phyloP scores from a whole-genome alignment of 2,113 vertebrate species.

The Pomatostomus ruficeps region DNA sequence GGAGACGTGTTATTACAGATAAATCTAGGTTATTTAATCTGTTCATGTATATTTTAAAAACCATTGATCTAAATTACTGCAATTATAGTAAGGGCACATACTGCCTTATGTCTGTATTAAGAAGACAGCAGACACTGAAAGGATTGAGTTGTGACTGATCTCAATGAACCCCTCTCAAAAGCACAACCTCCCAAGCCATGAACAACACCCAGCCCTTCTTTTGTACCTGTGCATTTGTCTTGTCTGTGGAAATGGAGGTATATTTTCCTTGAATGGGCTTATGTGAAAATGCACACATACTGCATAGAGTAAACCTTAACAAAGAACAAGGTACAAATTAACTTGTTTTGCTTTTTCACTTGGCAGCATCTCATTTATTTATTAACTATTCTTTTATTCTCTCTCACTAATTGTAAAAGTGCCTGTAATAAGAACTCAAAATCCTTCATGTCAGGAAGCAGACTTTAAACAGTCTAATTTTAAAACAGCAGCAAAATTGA shows the following conservation, averaged over 20 bases:
- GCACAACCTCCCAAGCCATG: accelerated
- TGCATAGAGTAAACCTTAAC: not conserved
- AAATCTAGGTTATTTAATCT: not conserved
- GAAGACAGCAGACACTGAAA: not conserved
- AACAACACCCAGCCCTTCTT: not conserved
- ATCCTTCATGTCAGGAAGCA: not conserved
- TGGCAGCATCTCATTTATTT: not conserved
- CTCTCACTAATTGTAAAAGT: not conserved
- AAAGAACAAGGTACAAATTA: not conserved
- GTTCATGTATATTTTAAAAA: not conserved
- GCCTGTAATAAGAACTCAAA: not conserved
- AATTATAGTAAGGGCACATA: not conserved
- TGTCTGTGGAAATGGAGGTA: not conserved
- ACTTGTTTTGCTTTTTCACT: not conserved
- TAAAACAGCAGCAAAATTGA: not conserved
- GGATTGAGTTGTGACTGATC: not conserved
- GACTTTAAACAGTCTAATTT: not conserved
- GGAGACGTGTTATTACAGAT: accelerated
- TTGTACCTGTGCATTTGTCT: not conserved
- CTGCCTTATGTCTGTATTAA: not conserved
- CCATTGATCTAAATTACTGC: not conserved
- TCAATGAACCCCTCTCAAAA: not conserved
- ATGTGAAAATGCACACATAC: not conserved
- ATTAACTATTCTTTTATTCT: not conserved
- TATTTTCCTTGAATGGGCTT: not conserved